Conservation (phyloP, 2,113 vertebrate species). For the Pontoporia blainvillei region DNA sequence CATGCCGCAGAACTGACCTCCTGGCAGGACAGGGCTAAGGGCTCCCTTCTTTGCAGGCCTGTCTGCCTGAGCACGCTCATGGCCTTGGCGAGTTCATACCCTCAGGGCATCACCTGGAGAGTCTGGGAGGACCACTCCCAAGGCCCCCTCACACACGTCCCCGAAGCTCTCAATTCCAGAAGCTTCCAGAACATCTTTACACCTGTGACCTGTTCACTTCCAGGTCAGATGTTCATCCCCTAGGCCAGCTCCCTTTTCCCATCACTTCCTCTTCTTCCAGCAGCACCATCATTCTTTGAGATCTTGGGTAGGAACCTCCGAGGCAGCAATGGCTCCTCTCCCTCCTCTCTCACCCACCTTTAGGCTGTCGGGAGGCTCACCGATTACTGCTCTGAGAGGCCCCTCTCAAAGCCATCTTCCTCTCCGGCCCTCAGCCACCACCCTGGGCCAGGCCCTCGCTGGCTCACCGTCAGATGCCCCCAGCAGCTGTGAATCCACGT, state of each 20-base stretch:
- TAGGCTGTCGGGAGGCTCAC: background rate
- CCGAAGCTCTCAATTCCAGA: background rate
- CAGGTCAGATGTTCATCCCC: background rate
- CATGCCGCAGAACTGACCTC: background rate
- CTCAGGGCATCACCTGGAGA: background rate
- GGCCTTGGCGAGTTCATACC: background rate
- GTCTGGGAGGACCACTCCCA: background rate
- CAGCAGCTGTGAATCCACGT: background rate
- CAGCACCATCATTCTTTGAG: background rate
- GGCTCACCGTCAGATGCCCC: background rate
- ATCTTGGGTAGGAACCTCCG: background rate
- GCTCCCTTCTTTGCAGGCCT: background rate
- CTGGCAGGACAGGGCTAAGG: background rate
- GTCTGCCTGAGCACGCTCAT: fast-evolving
- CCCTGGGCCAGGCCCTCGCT: background rate
- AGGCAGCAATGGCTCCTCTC: background rate
- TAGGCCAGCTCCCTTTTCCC: background rate
- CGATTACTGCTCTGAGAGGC: background rate
- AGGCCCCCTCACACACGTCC: background rate
- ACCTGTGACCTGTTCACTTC: background rate
- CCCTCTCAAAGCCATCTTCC: background rate
- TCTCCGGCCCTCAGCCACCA: background rate
- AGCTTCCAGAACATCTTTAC: background rate
- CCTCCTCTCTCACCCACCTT: background rate
- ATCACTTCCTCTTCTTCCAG: background rate